These are phyloP conservation scores for Xiphophorus maculatus DNA, from an alignment of 2,113 vertebrate genomes.

Conservation along the genomic window DNA sequence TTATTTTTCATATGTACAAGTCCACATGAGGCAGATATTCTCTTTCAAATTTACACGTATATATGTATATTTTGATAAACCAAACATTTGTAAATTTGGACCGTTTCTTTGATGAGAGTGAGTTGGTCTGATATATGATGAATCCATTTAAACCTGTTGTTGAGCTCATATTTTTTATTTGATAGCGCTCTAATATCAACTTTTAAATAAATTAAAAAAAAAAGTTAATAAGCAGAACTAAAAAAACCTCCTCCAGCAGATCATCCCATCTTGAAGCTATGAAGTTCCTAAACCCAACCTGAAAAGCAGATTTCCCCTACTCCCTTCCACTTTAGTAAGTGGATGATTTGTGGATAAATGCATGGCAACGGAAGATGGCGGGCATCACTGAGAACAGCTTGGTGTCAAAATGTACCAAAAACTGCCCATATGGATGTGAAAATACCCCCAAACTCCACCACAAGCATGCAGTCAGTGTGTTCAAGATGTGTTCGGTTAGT, in stretches of 20 bases:
- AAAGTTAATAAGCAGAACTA: too few species aligned
- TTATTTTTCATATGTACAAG: background rate
- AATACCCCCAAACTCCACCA: conserved; percentile 11
- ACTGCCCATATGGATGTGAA: conserved; percentile 30
- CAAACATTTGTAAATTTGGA: background rate
- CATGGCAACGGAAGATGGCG: conserved; percentile 10
- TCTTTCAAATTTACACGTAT: background rate
- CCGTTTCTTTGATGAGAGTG: background rate
- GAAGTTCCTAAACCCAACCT: background rate
- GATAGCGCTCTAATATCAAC: too few species aligned
- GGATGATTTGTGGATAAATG: conserved; percentile 15
- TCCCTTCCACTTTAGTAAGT: conserved; percentile 13
- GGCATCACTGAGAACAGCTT: conserved; percentile 11
- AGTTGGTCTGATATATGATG: background rate
- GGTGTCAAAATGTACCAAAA: conserved; percentile 16
- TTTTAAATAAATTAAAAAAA: too few species aligned
- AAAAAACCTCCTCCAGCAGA: background rate
- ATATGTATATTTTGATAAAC: background rate
- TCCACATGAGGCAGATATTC: background rate
- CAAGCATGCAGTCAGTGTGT: conserved; percentile 45
- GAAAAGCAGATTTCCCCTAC: background rate
- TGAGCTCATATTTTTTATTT: background rate
- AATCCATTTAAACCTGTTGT: background rate
- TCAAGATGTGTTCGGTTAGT: conserved; percentile 11
- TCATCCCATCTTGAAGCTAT: background rate